Evolutionary conservation across 2,113 vertebrate species (phyloP), one percentile per base, ranked within the genome.

Genomic region (Papio anubis): DNA sequence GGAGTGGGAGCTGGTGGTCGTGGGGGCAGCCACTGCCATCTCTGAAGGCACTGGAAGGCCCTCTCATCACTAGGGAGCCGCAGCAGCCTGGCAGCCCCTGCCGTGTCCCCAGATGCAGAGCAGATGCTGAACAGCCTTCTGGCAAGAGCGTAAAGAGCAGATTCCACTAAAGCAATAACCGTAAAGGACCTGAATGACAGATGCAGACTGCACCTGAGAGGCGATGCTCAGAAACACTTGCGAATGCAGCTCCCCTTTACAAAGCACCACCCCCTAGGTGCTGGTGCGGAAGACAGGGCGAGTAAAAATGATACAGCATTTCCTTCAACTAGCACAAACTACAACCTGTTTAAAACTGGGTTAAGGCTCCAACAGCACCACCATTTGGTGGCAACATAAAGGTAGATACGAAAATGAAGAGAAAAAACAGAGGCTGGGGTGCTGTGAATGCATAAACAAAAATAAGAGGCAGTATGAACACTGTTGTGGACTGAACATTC

Each of bases 271-370:
- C 38, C 32, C 20, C 64, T 4, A 4, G 59, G 1, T 0, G 0
- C 25, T 1, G 55, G 32, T 1, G 17, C 0, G 5, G 57, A 32
- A 48, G 48, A 27, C 5, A 0, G 18, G 1, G 27, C 13, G 35
- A 40, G 72, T 0, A 0, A 38, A 66, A 25, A 16, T 1, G 16
- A 25, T 4, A 35, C 0, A 0, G 32, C 0, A 1, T 3, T 12
- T 50, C 85, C 61, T 61, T 52, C 38, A 73, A 30, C 21, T 0
- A 30, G 6, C 4, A 61, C 64, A 18, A 27, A 52, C 64, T 4
- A 21, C 61, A 27, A 4, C 73, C 12, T 8, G 7, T 18, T 1
- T 5, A n/a, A 40, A 6, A 23, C 75, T 10, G 3, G 43, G 48
- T 20, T 38, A 8, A 2, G 48, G 25, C 59, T 76, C 70, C 55